Conservation (phyloP, 2,888 invertebrate genomes). For the Phortica okadai region DNA sequence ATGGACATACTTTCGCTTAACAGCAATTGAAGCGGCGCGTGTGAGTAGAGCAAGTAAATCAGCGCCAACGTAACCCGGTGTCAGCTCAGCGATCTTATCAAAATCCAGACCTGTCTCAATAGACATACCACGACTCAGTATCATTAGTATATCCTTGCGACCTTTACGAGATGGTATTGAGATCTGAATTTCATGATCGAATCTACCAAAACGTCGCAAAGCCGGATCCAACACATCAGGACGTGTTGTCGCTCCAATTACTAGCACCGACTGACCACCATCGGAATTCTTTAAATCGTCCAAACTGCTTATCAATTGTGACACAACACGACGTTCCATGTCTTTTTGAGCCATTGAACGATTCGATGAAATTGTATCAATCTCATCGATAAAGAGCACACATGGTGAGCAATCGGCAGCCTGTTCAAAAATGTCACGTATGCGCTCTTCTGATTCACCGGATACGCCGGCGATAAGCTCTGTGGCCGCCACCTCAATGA, state of each 20-base stretch:
- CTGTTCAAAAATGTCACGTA: slow-evolving; percentile 92
- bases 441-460: slow-evolving; percentile 96
- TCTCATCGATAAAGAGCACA: slow-evolving; percentile 96
- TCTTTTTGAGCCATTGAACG: slow-evolving; percentile 93
- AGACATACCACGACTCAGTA: slow-evolving; percentile 84
- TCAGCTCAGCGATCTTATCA: slow-evolving; percentile 85
- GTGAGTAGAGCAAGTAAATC: slow-evolving; percentile 91
- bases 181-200: slow-evolving; percentile 94
- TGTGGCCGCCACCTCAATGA: slow-evolving; percentile 92
- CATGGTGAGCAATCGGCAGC: slow-evolving; percentile 89
- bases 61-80: slow-evolving; percentile 97
- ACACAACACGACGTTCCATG: slow-evolving; percentile 97
- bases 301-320: slow-evolving; percentile 92
- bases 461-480: slow-evolving; percentile 96
- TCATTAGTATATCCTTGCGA: slow-evolving; percentile 86
- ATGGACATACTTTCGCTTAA: slow-evolving; percentile 79
- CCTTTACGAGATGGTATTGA: slow-evolving; percentile 94
- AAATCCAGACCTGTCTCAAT: slow-evolving; percentile 85
- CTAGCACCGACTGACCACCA: slow-evolving; percentile 78
- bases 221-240: slow-evolving; percentile 96
- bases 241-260: slow-evolving; percentile 97
- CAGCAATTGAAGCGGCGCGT: slow-evolving; percentile 92
- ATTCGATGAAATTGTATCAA: slow-evolving; percentile 96
- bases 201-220: slow-evolving; percentile 92
- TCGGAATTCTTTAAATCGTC: slow-evolving; percentile 80